phyloP scores from a whole-genome alignment of 2,113 vertebrate genomes.

The Scopus umbretta region DNA sequence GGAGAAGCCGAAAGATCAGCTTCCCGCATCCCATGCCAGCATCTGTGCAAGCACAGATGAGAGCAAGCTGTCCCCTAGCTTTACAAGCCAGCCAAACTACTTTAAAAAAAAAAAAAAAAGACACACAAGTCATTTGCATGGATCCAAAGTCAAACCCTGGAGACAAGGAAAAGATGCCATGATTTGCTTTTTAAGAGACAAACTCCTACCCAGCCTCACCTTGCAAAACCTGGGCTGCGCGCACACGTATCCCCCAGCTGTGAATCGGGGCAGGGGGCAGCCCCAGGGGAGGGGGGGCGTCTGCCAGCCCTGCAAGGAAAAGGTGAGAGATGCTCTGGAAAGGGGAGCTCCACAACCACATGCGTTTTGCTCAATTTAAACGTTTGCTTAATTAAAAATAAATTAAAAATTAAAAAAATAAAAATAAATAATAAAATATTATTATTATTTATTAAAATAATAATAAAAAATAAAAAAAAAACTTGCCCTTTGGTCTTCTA shows the following conservation, averaged over 20 bases:
- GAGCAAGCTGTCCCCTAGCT: accelerated
- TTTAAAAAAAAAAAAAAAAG: not conserved
- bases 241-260: not conserved
- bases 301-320: not conserved
- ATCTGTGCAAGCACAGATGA: not conserved
- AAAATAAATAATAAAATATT: no score
- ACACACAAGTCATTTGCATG: not conserved
- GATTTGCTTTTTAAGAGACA: not conserved
- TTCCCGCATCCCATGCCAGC: not conserved
- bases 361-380: not conserved
- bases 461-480: no score
- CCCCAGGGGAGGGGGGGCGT: not conserved
- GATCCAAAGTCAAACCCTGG: not conserved
- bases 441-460: no score
- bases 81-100: not conserved
- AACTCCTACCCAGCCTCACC: not conserved
- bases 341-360: not conserved
- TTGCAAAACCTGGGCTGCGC: not conserved
- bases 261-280: not conserved
- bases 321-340: not conserved
- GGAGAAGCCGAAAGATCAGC: not conserved
- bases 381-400: not conserved
- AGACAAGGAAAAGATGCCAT: not conserved
- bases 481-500: not conserved
- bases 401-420: no score